A percentile compares a stretch with the other conserved stretches of the same genome.
phyloP scores from a whole-genome alignment of 23 tunicate genomes.

The Ascidia mentula region DNA sequence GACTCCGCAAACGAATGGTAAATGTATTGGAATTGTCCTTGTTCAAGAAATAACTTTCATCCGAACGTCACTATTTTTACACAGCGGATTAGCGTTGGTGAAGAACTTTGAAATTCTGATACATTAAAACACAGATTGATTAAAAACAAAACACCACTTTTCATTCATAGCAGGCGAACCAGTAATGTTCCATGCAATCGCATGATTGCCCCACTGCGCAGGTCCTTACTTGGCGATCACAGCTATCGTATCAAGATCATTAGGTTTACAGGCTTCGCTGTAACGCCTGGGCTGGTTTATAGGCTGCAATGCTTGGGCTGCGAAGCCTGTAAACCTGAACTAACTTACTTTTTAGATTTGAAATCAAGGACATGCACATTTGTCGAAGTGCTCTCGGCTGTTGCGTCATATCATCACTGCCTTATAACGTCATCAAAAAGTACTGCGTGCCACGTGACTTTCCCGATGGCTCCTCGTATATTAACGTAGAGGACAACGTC shows the following conservation, averaged over 20 bases:
- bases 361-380: conserved; percentile 84
- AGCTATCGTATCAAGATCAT: too few relatives aligned
- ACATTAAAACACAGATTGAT: not conserved
- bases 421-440: conserved; percentile 61
- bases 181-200: too few relatives aligned
- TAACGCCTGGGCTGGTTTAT: too few relatives aligned
- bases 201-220: too few relatives aligned
- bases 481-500: conserved; percentile 16
- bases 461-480: conserved; percentile 6
- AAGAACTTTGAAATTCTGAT: too few relatives aligned
- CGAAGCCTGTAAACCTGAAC: too few relatives aligned
- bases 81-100: too few relatives aligned
- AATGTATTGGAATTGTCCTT: not conserved
- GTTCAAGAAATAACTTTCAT: too few relatives aligned
- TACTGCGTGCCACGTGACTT: conserved; percentile 81
- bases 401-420: conserved; percentile 71
- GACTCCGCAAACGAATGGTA: conserved; percentile 87
- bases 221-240: too few relatives aligned
- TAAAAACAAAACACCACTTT: not conserved
- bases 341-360: conserved; percentile 40
- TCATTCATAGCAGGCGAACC: not conserved
- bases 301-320: too few relatives aligned
- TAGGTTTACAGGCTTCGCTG: too few relatives aligned
- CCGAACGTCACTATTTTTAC: too few relatives aligned
- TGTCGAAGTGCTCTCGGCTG: conserved; percentile 88